phyloP scores from a whole-genome alignment of 2,113 vertebrate species.

The Phyllostomus discolor region DNA sequence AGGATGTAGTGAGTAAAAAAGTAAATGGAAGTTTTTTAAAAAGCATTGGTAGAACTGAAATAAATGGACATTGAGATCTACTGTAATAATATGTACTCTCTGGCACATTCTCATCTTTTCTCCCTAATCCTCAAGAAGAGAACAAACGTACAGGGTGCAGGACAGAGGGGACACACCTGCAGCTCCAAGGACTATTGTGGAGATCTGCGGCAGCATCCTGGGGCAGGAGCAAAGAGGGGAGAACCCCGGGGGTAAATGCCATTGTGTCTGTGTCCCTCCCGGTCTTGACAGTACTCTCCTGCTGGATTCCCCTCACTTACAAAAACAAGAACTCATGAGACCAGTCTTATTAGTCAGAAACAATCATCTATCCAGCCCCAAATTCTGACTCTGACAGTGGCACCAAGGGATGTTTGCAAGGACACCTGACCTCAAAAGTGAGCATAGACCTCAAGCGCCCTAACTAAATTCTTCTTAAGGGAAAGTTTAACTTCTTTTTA shows the following conservation, averaged over 20 bases:
- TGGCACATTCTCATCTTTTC: neutral
- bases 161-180: neutral
- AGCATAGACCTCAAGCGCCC: neutral
- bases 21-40: neutral
- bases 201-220: neutral
- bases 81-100: neutral
- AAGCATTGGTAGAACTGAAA: neutral
- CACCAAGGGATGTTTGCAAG: neutral
- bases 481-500: slow-evolving; percentile 49
- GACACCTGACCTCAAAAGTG: neutral
- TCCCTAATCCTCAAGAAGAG: neutral
- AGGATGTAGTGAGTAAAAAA: neutral
- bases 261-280: neutral
- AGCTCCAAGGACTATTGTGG: neutral
- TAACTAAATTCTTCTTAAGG: slow-evolving; percentile 27
- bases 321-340: neutral
- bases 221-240: neutral
- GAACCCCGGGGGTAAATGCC: neutral
- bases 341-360: neutral
- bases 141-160: neutral
- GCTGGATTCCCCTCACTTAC: neutral
- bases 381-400: neutral
- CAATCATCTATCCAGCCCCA: neutral
- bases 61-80: neutral
- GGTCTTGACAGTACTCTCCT: neutral